These are phyloP conservation scores for Machimus atricapillus DNA, from an alignment of 2,888 invertebrate species.

Conservation along the genomic window DNA sequence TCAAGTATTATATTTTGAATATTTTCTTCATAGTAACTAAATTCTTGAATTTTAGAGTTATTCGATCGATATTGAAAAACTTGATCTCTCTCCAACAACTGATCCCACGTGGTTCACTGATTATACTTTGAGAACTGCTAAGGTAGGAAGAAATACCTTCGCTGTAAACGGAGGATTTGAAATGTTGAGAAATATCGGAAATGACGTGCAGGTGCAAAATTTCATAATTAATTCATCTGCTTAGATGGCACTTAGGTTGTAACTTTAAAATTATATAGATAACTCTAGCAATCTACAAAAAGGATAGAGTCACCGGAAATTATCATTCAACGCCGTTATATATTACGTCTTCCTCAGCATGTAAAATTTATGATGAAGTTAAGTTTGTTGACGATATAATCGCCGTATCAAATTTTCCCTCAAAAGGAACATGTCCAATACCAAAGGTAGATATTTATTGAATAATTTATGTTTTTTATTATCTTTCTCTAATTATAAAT, in stretches of 20 bases:
- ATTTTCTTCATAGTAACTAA: not conserved
- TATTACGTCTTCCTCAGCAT: not conserved
- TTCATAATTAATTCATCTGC: too few species aligned
- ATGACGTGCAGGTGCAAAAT: not conserved
- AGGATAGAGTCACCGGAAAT: not conserved
- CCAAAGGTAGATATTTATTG: not conserved
- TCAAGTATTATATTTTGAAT: not conserved
- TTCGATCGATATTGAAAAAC: not conserved
- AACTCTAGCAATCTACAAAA: not conserved
- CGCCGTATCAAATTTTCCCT: not conserved
- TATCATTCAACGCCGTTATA: not conserved
- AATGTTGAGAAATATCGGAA: not conserved
- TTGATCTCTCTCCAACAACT: not conserved
- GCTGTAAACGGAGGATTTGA: not conserved
- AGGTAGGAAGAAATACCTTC: not conserved
- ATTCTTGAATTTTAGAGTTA: not conserved
- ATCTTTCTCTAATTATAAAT: too few species aligned
- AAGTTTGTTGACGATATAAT: not conserved
- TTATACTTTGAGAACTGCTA: not conserved
- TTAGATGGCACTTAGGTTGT: not conserved
- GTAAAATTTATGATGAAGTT: not conserved
- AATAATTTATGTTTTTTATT: not conserved
- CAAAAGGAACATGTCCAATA: constrained; percentile 12
- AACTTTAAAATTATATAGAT: not conserved
- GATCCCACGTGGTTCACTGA: not conserved